Evolutionary conservation across 1,140 invertebrate genomes (phyloP).

Genomic region (Zaprionus capensis): DNA sequence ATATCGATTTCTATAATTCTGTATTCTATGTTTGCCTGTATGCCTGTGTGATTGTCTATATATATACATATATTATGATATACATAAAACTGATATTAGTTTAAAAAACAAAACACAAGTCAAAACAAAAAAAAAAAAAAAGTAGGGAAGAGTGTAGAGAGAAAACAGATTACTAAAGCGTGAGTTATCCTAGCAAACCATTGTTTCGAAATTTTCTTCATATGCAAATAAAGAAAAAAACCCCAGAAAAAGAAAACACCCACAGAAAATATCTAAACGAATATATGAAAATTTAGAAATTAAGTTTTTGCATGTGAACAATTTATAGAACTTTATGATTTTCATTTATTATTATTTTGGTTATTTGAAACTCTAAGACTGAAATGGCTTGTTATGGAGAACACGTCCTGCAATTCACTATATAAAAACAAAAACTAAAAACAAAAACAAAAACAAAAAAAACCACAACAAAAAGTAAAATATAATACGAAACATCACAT

Average conservation of each 20-base stretch:
- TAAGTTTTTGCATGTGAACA: slow-evolving; percentile 58
- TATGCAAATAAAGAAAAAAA: slow-evolving; percentile 59
- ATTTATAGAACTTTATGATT: slow-evolving; percentile 41
- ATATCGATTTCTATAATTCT: slow-evolving; percentile 38
- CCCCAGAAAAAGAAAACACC: slow-evolving; percentile 32
- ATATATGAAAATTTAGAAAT: slow-evolving; percentile 50
- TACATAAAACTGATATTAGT: slow-evolving; percentile 71
- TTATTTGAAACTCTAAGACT: slow-evolving; percentile 84
- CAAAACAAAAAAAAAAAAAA: slow-evolving; percentile 21
- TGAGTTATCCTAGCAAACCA: slow-evolving; percentile 76
- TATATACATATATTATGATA: slow-evolving; percentile 31
- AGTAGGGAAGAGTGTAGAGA: slow-evolving; percentile 20
- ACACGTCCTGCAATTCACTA: slow-evolving; percentile 71
- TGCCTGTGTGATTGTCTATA: slow-evolving; percentile 78
- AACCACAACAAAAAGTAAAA: slow-evolving; percentile 23
- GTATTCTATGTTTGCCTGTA: slow-evolving; percentile 64
- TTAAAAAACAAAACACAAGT: slow-evolving; percentile 43
- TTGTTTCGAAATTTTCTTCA: slow-evolving; percentile 76
- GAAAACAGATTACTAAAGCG: slow-evolving; percentile 50
- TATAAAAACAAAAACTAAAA: slow-evolving; percentile 38
- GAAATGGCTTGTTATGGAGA: slow-evolving; percentile 82
- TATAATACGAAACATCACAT: slow-evolving; percentile 52
- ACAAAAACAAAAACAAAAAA: slow-evolving; percentile 22
- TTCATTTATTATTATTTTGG: slow-evolving; percentile 63
- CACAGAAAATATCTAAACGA: slow-evolving; percentile 33